phyloP scores from a whole-genome alignment of 2,888 invertebrate species.

The Dilophus febrilis region DNA sequence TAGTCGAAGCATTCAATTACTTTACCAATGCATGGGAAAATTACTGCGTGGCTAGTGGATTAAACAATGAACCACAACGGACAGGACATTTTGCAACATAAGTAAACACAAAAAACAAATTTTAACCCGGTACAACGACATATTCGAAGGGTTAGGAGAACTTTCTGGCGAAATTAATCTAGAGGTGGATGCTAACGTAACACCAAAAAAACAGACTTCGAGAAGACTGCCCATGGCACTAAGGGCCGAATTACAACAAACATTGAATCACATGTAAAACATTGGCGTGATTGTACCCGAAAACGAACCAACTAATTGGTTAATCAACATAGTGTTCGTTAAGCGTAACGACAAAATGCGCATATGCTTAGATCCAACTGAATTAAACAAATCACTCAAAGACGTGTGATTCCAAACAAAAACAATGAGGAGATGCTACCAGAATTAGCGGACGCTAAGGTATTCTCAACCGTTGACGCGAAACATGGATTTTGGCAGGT shows the following conservation, averaged over 20 bases:
- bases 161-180: slow-evolving; percentile 4
- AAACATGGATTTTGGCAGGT: slow-evolving; percentile 12
- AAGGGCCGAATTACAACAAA: neutral
- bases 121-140: slow-evolving; percentile 1
- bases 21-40: too few species aligned
- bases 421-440: slow-evolving; percentile 7
- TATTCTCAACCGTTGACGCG: slow-evolving; percentile 2
- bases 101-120: neutral
- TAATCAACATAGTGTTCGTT: slow-evolving; percentile 6
- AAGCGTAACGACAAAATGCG: slow-evolving; percentile 6
- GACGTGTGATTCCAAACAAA: slow-evolving; percentile 3
- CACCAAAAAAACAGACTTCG: neutral
- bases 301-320: slow-evolving; percentile 5
- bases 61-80: too few species aligned
- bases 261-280: neutral
- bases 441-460: slow-evolving; percentile 5
- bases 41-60: too few species aligned
- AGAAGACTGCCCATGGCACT: neutral
- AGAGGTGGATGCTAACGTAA: slow-evolving; percentile 4
- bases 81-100: neutral
- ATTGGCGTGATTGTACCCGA: slow-evolving; percentile 2
- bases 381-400: slow-evolving; percentile 5
- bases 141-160: slow-evolving; percentile 7
- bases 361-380: slow-evolving; percentile 5
- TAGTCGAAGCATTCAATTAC: too few species aligned